Conservation (phyloP, 2,113 vertebrate genomes). For the Notarius quadriscutis region DNA sequence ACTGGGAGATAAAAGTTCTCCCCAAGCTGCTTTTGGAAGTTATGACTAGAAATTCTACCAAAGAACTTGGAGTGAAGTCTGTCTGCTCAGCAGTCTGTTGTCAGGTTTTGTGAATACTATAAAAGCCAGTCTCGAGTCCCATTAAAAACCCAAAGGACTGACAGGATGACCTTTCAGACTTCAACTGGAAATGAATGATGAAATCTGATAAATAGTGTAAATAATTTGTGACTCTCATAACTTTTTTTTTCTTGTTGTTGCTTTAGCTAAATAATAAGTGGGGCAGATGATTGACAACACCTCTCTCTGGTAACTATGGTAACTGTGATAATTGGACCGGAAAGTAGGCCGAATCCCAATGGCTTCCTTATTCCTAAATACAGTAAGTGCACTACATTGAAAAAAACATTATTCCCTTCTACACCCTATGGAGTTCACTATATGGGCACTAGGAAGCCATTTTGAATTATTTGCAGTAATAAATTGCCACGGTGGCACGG, state of each 20-base stretch:
- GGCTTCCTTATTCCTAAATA: neutral
- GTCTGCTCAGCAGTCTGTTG: neutral
- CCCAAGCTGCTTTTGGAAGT: constrained; percentile 7
- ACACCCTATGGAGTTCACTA: neutral
- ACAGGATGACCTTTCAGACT: neutral
- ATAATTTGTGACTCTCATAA: neutral
- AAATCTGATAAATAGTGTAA: neutral
- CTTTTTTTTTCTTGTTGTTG: neutral
- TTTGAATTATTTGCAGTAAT: neutral
- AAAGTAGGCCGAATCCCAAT: neutral
- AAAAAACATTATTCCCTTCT: neutral
- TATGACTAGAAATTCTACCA: neutral
- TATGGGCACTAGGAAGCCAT: neutral
- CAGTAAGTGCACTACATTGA: neutral
- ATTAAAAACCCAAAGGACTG: neutral
- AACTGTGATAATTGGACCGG: neutral
- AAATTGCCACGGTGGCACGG: no score
- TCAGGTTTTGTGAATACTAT: neutral
- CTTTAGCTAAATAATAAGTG: neutral
- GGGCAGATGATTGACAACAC: neutral
- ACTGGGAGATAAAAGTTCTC: constrained; percentile 17
- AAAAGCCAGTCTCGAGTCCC: neutral
- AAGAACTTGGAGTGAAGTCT: neutral
- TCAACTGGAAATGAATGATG: neutral
- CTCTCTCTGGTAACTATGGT: neutral